Base-by-base conservation (phyloP, 2,888 invertebrate species). In the Aspidiotus destructor region DNA sequence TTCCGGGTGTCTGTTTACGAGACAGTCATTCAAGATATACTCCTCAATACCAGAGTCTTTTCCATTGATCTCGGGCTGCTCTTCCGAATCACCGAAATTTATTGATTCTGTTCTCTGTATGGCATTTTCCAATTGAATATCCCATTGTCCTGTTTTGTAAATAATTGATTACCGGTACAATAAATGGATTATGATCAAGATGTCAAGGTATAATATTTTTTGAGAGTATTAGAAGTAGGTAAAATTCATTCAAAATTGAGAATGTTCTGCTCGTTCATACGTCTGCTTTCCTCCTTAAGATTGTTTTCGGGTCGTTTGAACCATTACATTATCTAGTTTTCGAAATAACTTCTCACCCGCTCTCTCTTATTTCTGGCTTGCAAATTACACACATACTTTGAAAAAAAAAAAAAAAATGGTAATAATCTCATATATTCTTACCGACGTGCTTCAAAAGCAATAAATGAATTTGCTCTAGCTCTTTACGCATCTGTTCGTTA, bases 381-480 rank as follows among this genome's bases (percentile, higher is more conserved):
- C 13, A 15, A 52, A 15, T 3, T 5, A 28, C 28, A 28, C 28
- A 28, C 28, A 28, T 28, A 28, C 1, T 28, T 28, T 1, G 5
- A 28, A 28, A 28, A 28, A 58, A 58, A 11, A 53, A 65, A 0
- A 53, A n/a, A 5, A 28, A 28, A 5, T 28, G 5, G 55, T 17
- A 2, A 58, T 9, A n/a, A 41, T 17, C 28, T 11, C 1, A 58
- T 17, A 40, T 9, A 53, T n/a, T n/a, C 62, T 55, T 70, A 72
- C 72, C 73, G 1, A 85, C 85, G 75, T 86, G 86, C 75, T 86
- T 86, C 74, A 86, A 77, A 71, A 86, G 77, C 57, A 86, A 76
- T 71, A 83, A 79, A 74, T 86, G 85, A 57, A 90, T 85, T 73
- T 88, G 88, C 75, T 90, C 90, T 78, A 91, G 86, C 79, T 91